Evolutionary conservation across 2,888 invertebrate genomes (phyloP).

Genomic region (Balanococcus diminutus): DNA sequence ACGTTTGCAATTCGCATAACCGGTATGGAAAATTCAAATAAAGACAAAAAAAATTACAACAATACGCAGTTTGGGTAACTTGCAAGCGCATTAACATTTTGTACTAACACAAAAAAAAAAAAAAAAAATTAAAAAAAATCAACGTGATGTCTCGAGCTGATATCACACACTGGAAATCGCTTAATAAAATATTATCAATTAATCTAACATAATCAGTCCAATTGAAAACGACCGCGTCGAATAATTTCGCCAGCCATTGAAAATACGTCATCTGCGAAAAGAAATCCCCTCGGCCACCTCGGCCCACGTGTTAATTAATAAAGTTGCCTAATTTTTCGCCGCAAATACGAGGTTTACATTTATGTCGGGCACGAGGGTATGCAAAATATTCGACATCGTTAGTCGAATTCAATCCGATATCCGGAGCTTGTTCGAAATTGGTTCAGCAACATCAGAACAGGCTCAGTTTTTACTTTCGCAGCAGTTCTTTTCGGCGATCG

Average conservation of each 20-base stretch:
- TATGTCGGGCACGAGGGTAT: neutral
- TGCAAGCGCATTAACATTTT: conserved; percentile 36
- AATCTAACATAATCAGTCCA: conserved; percentile 36
- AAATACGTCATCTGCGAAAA: neutral
- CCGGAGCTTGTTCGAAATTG: too few relatives aligned
- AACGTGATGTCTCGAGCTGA: conserved; percentile 38
- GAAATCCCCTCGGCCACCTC: too few relatives aligned
- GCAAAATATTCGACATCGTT: neutral
- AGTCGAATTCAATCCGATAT: neutral
- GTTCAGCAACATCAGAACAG: too few relatives aligned
- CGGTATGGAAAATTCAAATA: neutral
- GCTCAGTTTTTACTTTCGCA: conserved; percentile 46
- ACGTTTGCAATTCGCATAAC: neutral
- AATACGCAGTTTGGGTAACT: conserved; percentile 27
- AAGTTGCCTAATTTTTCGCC: neutral
- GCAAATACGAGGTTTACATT: neutral
- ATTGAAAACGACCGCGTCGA: conserved; percentile 9
- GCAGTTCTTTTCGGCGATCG: conserved; percentile 60
- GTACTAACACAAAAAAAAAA: neutral
- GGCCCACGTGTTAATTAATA: too few relatives aligned
- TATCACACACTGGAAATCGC: conserved; percentile 31
- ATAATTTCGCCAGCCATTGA: neutral
- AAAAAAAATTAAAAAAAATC: neutral
- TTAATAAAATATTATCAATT: conserved; percentile 36
- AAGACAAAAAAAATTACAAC: neutral